These are phyloP conservation scores for Pontoporia blainvillei DNA, from an alignment of 2,113 vertebrate species.

Conservation along the genomic window DNA sequence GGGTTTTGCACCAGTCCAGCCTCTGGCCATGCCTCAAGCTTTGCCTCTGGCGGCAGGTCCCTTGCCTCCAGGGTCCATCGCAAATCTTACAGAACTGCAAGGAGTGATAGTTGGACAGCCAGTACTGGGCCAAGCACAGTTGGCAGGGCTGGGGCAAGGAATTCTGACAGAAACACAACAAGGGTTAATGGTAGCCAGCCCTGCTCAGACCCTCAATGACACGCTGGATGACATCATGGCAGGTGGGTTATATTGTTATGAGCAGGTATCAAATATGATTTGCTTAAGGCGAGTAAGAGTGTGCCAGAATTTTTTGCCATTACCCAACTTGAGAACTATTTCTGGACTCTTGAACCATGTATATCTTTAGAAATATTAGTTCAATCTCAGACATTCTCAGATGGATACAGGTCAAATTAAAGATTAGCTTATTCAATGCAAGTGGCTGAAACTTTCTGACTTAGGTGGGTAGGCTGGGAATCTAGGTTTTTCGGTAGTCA, in stretches of 20 bases:
- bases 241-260: conserved; percentile 87
- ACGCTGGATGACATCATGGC: conserved; percentile 99
- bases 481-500: conserved; percentile 31
- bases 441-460: conserved; percentile 43
- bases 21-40: conserved; percentile 89
- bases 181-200: conserved; percentile 95
- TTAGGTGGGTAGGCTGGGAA: conserved; percentile 9
- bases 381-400: conserved; percentile 60
- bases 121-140: conserved; percentile 89
- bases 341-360: conserved; percentile 71
- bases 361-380: conserved; percentile 57
- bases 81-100: conserved; percentile 96
- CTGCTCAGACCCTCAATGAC: conserved; percentile 97
- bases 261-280: conserved; percentile 83
- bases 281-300: conserved; percentile 78
- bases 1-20: conserved; percentile 96
- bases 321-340: conserved; percentile 68
- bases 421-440: conserved; percentile 35
- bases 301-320: conserved; percentile 73
- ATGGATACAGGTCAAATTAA: conserved; percentile 53
- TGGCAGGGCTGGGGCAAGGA: conserved; percentile 92
- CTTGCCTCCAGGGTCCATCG: conserved; percentile 88
- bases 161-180: conserved; percentile 95
- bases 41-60: conserved; percentile 86
- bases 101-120: conserved; percentile 96